phyloP scores from a whole-genome alignment of 2,888 invertebrate genomes.

The Sicus ferrugineus region DNA sequence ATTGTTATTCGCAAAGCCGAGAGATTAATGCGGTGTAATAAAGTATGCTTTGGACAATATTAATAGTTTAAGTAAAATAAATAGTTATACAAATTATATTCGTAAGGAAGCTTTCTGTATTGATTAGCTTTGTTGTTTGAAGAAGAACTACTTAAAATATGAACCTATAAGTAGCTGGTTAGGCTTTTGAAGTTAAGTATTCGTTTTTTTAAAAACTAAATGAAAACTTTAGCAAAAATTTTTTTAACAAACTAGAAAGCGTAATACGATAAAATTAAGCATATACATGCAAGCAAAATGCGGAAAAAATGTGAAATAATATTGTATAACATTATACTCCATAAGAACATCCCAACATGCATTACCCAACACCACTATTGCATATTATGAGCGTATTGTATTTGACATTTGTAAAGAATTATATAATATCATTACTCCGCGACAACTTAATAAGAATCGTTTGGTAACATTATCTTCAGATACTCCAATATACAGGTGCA shows the following conservation, averaged over 20 bases:
- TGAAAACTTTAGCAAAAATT: not conserved
- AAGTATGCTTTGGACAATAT: not conserved
- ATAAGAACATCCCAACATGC: not conserved
- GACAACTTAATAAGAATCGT: not conserved
- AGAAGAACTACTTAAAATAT: too few relatives aligned
- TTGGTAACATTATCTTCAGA: not conserved
- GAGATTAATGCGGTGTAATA: not conserved
- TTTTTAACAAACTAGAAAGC: not conserved
- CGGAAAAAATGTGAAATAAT: constrained; percentile 10
- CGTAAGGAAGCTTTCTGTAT: not conserved
- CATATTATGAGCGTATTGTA: not conserved
- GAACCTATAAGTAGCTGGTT: constrained; percentile 1
- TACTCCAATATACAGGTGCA: not conserved
- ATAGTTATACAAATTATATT: not conserved
- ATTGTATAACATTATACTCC: not conserved
- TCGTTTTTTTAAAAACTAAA: constrained; percentile 11
- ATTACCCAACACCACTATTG: not conserved
- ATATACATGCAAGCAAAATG: constrained; percentile 53
- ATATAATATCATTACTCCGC: not conserved
- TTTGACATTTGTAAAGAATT: not conserved
- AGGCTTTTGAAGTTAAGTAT: constrained; percentile 4
- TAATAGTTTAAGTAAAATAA: constrained; percentile 33
- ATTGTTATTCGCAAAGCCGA: not conserved
- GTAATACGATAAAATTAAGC: constrained; percentile 46
- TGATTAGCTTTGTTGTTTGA: not conserved